Evolutionary conservation across 2,888 invertebrate genomes (phyloP).

Genomic region (Conus canariensis): DNA sequence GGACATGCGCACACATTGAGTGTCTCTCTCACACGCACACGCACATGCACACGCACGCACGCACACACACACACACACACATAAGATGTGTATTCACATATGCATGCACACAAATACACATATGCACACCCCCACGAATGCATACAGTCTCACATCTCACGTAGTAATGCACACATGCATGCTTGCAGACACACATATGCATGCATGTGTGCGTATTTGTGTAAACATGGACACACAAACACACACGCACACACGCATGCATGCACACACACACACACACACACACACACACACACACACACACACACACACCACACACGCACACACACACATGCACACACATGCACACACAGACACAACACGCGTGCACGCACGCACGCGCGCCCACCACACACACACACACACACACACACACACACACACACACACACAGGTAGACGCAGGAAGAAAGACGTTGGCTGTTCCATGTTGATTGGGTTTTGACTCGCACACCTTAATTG

Average conservation of each 20-base stretch:
- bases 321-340: not conserved
- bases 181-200: not conserved
- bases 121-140: not conserved
- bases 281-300: conserved; percentile 16
- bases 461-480: too few species aligned
- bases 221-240: not conserved
- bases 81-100: not conserved
- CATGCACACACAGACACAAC: not conserved
- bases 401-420: conserved; percentile 17
- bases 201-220: not conserved
- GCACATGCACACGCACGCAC: not conserved
- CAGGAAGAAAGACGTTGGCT: not conserved
- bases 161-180: not conserved
- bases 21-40: not conserved
- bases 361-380: not conserved
- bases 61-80: not conserved
- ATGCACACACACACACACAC: too few species aligned
- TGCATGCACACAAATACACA: not conserved
- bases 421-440: not conserved
- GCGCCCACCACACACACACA: not conserved
- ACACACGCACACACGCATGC: not conserved
- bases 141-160: not conserved
- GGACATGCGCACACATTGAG: not conserved
- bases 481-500: too few species aligned
- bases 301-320: not conserved